A percentile compares a stretch with the other conserved stretches of the same genome.
Evolutionary conservation across 2,888 invertebrate genomes (phyloP).

Genomic region (Mystacides longicornis): DNA sequence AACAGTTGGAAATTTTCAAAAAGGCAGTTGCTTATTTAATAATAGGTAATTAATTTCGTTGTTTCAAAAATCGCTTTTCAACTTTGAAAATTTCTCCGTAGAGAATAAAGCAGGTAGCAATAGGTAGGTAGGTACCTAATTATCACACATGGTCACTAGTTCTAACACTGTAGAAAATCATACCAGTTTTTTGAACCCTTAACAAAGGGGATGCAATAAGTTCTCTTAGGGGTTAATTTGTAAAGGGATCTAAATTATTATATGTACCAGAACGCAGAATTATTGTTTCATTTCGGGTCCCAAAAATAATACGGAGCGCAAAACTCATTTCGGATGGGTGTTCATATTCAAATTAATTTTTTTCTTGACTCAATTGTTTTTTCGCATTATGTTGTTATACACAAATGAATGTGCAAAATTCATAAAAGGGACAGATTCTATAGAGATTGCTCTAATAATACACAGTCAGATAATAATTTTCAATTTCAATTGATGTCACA

Average conservation of each 20-base stretch:
- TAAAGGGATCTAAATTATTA: too few species aligned
- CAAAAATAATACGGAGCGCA: constrained; percentile 25
- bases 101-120: too few species aligned
- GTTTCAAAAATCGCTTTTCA: too few species aligned
- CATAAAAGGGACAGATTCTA: constrained; percentile 6
- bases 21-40: too few species aligned
- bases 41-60: too few species aligned
- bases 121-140: background rate
- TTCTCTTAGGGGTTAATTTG: too few species aligned
- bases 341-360: constrained; percentile 26
- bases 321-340: constrained; percentile 22
- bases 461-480: constrained; percentile 24
- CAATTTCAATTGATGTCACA: constrained; percentile 24
- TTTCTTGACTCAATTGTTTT: constrained; percentile 23
- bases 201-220: too few species aligned
- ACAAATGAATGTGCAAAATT: constrained; percentile 10
- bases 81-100: too few species aligned
- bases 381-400: constrained; percentile 18
- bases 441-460: constrained; percentile 16
- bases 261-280: background rate
- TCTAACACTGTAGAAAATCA: too few species aligned
- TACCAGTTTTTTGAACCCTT: too few species aligned
- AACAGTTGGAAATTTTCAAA: too few species aligned
- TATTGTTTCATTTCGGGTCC: constrained; percentile 25
- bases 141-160: too few species aligned